Percentiles rank a stretch among this genome's conserved stretches.
Evolutionary conservation across 2,797 vertebrate species (phyloP).

Genomic region (Rachycentron canadum): DNA sequence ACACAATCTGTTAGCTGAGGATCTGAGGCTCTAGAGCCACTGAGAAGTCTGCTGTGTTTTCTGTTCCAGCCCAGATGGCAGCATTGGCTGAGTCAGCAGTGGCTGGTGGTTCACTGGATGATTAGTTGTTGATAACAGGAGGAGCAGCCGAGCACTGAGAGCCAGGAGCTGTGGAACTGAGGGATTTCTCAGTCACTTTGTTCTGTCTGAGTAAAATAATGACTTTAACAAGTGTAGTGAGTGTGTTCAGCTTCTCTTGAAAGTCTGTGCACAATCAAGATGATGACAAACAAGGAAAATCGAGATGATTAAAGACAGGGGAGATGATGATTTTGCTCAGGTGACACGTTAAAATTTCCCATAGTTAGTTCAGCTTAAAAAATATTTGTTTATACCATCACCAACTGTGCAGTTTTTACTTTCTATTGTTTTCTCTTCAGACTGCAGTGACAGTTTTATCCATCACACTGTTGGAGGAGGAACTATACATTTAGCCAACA

Average conservation of each 20-base stretch:
- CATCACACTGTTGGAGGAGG: not conserved
- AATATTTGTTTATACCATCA: not conserved
- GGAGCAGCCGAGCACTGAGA: constrained; percentile 13
- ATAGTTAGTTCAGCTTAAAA: not conserved
- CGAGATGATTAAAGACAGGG: not conserved
- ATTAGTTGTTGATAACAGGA: constrained; percentile 57
- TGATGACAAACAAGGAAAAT: not conserved
- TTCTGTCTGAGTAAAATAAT: constrained; percentile 26
- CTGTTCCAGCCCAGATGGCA: constrained; percentile 79
- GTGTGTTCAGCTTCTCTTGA: not conserved
- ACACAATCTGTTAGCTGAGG: constrained; percentile 51
- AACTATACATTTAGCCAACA: not conserved
- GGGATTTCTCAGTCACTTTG: constrained; percentile 12
- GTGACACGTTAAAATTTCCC: not conserved
- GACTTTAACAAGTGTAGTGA: constrained; percentile 8
- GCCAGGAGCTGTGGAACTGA: constrained; percentile 8
- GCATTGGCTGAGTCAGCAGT: constrained; percentile 71
- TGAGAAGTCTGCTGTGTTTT: constrained; percentile 64
- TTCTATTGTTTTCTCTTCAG: not conserved
- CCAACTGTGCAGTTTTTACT: not conserved
- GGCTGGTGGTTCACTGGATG: constrained; percentile 48
- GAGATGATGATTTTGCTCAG: not conserved
- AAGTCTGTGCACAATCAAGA: not conserved
- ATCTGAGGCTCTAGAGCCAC: constrained; percentile 51
- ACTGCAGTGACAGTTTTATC: not conserved